phyloP scores from a whole-genome alignment of 2,888 invertebrate genomes.

The Drosophila paramelanica region DNA sequence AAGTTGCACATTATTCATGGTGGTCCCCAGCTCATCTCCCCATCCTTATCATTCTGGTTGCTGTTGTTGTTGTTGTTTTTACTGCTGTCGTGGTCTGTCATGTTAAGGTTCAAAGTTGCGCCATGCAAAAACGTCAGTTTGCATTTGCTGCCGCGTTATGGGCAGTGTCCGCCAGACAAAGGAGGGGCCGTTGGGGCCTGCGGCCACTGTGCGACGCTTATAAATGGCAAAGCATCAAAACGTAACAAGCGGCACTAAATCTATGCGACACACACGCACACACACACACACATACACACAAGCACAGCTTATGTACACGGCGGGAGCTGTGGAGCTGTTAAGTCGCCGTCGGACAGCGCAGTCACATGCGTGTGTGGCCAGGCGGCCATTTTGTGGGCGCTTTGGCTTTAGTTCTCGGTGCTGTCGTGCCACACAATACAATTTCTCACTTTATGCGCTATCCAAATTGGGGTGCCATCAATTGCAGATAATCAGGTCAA shows the following conservation, averaged over 20 bases:
- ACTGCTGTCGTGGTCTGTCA: constrained; percentile 66
- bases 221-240: constrained; percentile 78
- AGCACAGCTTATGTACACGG: constrained; percentile 17
- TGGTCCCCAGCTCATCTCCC: not conserved
- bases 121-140: constrained; percentile 75
- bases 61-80: constrained; percentile 9
- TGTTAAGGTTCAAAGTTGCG: constrained; percentile 72
- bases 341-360: constrained; percentile 58
- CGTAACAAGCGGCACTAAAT: constrained; percentile 82
- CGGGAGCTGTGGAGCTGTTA: constrained; percentile 66
- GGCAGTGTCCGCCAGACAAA: constrained; percentile 34
- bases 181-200: constrained; percentile 5
- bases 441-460: constrained; percentile 14
- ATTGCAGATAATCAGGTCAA: not conserved
- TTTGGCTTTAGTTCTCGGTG: constrained; percentile 40
- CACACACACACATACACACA: constrained; percentile 16
- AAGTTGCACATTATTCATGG: constrained; percentile 59
- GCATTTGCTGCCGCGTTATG: constrained; percentile 70
- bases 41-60: constrained; percentile 3
- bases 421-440: constrained; percentile 18
- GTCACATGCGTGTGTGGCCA: constrained; percentile 53
- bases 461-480: not conserved
- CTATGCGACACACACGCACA: constrained; percentile 70
- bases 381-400: constrained; percentile 57
- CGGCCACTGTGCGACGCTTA: constrained; percentile 55